Percentiles rank a stretch among this genome's conserved stretches.
Conservation (phyloP, 92 coral and sea anemone genomes). For the Desmophyllum pertusum region DNA sequence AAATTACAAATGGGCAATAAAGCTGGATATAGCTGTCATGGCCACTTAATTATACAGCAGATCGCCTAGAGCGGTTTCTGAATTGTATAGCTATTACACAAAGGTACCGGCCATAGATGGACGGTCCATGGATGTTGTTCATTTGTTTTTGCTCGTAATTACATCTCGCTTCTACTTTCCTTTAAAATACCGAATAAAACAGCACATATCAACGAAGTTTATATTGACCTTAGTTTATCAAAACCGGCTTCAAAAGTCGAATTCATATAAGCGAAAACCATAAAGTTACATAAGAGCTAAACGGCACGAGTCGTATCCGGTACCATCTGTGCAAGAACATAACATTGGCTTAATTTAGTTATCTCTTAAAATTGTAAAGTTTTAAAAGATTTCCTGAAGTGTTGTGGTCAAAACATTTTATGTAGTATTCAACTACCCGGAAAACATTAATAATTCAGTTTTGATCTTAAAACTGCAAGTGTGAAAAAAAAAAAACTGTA, state of each 20-base stretch:
- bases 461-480: neutral
- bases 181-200: neutral
- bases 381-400: neutral
- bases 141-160: neutral
- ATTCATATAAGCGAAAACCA: neutral
- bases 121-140: too few relatives aligned
- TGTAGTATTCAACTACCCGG: neutral
- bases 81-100: neutral
- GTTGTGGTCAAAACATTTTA: conserved; percentile 1
- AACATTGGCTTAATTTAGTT: neutral
- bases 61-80: neutral
- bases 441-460: neutral
- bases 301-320: too few relatives aligned
- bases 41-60: neutral
- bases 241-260: neutral
- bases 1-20: neutral
- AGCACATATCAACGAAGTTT: neutral
- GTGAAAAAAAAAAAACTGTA: neutral
- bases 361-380: neutral
- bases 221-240: too few relatives aligned
- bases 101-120: neutral
- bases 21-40: neutral
- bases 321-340: neutral
- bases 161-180: neutral
- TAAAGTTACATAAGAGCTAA: too few relatives aligned